A percentile compares a stretch with the other conserved stretches of the same genome.
These are phyloP conservation scores for Anoplolepis gracilipes DNA, from an alignment of 1,140 invertebrate genomes.

Conservation along the genomic window DNA sequence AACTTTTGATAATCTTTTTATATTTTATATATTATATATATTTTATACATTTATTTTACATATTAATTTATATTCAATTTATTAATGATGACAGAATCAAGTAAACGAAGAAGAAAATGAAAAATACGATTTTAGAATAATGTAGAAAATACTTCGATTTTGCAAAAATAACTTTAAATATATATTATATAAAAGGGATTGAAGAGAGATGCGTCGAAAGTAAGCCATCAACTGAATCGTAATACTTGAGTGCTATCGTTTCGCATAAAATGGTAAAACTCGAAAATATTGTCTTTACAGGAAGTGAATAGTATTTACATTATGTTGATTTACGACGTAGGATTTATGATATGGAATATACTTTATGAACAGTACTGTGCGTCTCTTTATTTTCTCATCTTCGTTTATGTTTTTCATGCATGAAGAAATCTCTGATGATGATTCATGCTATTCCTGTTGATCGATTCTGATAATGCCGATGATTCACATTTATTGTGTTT, in stretches of 20 bases:
- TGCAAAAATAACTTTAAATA: background rate
- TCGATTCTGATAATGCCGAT: background rate
- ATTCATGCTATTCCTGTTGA: background rate
- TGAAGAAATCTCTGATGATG: background rate
- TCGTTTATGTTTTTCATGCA: background rate
- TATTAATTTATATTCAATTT: conserved; percentile 5
- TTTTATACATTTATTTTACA: too few species aligned
- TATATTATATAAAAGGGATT: background rate
- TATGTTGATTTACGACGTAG: conserved; percentile 39
- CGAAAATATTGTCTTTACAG: conserved; percentile 21
- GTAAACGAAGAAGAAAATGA: too few species aligned
- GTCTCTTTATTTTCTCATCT: background rate
- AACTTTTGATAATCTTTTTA: background rate
- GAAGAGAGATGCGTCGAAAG: conserved; percentile 26
- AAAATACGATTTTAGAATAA: background rate
- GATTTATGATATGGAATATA: conserved; percentile 35
- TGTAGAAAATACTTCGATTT: background rate
- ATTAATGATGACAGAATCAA: background rate
- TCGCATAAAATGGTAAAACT: conserved; percentile 20
- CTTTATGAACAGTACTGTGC: background rate
- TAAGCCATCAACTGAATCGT: background rate
- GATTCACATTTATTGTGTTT: background rate
- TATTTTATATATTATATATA: too few species aligned
- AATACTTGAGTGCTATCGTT: conserved; percentile 23
- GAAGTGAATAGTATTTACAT: conserved; percentile 11